A percentile compares a stretch with the other conserved stretches of the same genome.
These are phyloP conservation scores for Murina feae DNA, from an alignment of 2,113 vertebrate genomes.

Conservation along the genomic window DNA sequence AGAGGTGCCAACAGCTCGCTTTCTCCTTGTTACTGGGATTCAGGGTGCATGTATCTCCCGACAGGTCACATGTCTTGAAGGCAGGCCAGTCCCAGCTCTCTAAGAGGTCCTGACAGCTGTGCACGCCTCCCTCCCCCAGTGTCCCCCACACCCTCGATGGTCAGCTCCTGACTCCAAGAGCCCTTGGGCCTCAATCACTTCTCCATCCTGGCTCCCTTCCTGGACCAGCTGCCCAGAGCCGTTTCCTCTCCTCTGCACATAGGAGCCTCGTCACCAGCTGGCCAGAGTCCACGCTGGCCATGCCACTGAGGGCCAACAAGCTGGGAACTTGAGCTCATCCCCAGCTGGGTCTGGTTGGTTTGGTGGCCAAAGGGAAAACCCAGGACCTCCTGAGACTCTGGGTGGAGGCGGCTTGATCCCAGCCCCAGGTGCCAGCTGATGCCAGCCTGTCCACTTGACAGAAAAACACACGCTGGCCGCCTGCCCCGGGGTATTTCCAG, in stretches of 20 bases:
- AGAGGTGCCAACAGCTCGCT: neutral
- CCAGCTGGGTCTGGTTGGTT: neutral
- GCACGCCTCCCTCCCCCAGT: neutral
- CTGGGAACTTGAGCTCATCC: neutral
- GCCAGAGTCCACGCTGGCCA: neutral
- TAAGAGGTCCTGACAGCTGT: neutral
- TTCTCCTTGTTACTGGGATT: neutral
- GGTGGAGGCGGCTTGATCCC: neutral
- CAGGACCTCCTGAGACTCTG: neutral
- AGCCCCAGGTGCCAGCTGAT: slow-evolving; percentile 29
- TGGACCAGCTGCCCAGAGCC: neutral
- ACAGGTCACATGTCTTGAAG: neutral
- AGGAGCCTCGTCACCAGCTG: neutral
- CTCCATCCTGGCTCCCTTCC: slow-evolving; percentile 27
- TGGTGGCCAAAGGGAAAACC: slow-evolving; percentile 26
- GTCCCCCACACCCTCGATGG: neutral
- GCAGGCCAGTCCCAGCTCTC: neutral
- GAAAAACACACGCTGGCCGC: slow-evolving; percentile 67
- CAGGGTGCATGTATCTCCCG: neutral
- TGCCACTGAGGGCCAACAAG: neutral
- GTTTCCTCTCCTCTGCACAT: neutral
- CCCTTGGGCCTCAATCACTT: neutral
- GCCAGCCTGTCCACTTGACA: slow-evolving; percentile 61
- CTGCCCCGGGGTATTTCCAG: slow-evolving; percentile 76
- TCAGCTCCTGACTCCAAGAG: neutral